These are phyloP conservation scores for Platycheirus rosarum DNA, from an alignment of 2,888 invertebrate species.

Conservation along the genomic window DNA sequence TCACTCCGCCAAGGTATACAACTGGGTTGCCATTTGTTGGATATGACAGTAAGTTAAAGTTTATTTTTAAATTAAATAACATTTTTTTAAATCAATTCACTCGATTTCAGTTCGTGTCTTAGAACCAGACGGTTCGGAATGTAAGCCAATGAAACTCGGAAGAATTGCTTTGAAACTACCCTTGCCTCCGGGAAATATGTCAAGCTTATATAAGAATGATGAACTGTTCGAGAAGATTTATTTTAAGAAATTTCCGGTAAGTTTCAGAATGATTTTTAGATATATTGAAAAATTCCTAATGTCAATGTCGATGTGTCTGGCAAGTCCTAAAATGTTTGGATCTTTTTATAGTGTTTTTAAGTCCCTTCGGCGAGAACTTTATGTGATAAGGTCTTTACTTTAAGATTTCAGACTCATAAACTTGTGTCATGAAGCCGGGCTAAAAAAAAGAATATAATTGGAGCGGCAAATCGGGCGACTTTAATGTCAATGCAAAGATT, in stretches of 20 bases:
- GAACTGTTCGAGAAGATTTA: conserved; percentile 91
- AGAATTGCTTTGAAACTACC: conserved; percentile 92
- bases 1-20: conserved; percentile 88
- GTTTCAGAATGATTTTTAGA: conserved; percentile 76
- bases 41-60: conserved; percentile 88
- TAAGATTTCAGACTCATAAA: no score
- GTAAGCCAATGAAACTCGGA: conserved; percentile 89
- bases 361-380: no score
- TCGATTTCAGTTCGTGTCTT: conserved; percentile 86
- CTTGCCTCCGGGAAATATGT: conserved; percentile 93
- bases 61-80: background rate
- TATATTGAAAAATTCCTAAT: no score
- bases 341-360: no score
- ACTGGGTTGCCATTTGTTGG: conserved; percentile 95
- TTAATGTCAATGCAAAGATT: no score
- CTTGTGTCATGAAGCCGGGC: no score
- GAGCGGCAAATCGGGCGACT: no score
- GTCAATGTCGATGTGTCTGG: no score
- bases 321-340: no score
- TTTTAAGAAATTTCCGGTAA: conserved; percentile 92
- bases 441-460: no score
- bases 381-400: no score
- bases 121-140: conserved; percentile 87
- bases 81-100: conserved; percentile 1
- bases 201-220: conserved; percentile 91